Conservation (phyloP, 2,113 vertebrate species). For the Megaptera novaeangliae region DNA sequence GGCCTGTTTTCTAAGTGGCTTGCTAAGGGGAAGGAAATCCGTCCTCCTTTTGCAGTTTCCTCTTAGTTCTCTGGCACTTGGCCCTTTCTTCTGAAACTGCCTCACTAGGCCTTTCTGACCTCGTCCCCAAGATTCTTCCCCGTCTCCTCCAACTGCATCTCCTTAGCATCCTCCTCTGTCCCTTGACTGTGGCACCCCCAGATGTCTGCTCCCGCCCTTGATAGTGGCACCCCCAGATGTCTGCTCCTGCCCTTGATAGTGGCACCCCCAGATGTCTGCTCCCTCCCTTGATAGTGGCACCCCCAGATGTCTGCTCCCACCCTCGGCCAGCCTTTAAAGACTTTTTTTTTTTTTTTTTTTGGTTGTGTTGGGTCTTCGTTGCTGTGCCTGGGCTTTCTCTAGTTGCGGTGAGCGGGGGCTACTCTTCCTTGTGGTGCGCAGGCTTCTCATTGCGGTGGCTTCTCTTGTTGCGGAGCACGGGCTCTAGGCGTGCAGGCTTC, state of each 20-base stretch:
- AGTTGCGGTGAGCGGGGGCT: too few relatives aligned
- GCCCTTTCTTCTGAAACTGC: neutral
- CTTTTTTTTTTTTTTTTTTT: too few relatives aligned
- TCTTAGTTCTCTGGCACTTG: neutral
- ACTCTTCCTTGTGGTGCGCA: too few relatives aligned
- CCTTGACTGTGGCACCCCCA: neutral
- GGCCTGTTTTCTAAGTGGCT: neutral
- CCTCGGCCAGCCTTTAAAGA: too few relatives aligned
- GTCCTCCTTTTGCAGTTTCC: neutral
- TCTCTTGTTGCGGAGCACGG: too few relatives aligned
- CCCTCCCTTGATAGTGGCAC: too few relatives aligned
- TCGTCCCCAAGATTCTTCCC: neutral
- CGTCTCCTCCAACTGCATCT: neutral
- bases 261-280: neutral
- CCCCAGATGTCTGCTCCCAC: neutral
- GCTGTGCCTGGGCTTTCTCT: too few relatives aligned
- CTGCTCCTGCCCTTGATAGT: neutral
- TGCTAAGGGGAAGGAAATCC: neutral
- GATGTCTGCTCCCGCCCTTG: neutral
- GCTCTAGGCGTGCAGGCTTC: too few relatives aligned
- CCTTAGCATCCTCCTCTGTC: neutral
- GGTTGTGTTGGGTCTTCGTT: too few relatives aligned
- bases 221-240: too few relatives aligned
- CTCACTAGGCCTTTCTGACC: neutral
- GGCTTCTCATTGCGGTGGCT: too few relatives aligned